Percentiles rank a stretch among this genome's conserved stretches.
phyloP scores from a whole-genome alignment of 2,888 invertebrate species.

The Folsomia manolachei region DNA sequence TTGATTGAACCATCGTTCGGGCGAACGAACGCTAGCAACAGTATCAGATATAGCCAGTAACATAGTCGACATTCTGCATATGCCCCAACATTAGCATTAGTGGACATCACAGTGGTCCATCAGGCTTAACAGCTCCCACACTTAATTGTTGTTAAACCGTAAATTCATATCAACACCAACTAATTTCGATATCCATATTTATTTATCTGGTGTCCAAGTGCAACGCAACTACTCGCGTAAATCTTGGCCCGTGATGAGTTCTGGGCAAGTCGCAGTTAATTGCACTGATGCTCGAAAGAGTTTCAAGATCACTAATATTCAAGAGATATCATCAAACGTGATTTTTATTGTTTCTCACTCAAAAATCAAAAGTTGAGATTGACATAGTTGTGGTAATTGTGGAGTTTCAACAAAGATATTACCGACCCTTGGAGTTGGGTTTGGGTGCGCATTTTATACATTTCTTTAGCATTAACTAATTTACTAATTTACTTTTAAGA shows the following conservation, averaged over 20 bases:
- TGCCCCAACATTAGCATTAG: background rate
- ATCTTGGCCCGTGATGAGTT: background rate
- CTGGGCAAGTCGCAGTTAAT: background rate
- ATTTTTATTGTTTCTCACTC: background rate
- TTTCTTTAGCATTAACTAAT: no score
- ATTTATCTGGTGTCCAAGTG: background rate
- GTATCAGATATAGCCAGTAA: conserved; percentile 24
- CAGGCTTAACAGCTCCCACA: background rate
- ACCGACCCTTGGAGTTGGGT: no score
- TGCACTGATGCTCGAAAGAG: background rate
- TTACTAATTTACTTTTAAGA: no score
- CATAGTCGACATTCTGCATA: conserved; percentile 11
- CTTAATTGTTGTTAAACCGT: background rate
- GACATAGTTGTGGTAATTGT: background rate
- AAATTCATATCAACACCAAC: conserved; percentile 3
- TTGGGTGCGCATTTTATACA: no score
- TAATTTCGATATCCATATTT: background rate
- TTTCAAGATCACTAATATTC: conserved; percentile 47
- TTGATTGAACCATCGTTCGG: conserved; percentile 42
- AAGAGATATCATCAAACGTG: conserved; percentile 48
- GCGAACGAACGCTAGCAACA: conserved; percentile 46
- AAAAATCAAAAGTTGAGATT: background rate
- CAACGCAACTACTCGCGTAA: background rate
- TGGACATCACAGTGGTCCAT: background rate
- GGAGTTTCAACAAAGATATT: no score